Evolutionary conservation across 2,113 vertebrate genomes (phyloP).

Genomic region (Desmodus rotundus): DNA sequence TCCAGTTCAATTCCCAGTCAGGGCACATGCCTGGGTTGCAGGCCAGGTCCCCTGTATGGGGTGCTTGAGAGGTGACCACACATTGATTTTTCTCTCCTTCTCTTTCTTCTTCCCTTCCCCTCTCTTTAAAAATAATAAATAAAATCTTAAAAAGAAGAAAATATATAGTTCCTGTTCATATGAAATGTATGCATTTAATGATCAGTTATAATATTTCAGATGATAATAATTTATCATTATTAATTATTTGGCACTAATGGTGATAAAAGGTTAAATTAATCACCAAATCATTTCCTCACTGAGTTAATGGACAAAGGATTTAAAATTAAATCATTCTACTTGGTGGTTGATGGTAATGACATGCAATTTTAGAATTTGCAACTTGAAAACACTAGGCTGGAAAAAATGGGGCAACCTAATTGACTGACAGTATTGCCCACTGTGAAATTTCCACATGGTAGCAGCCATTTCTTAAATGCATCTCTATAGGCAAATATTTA

Average conservation of each 20-base stretch:
- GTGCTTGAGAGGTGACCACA: no score
- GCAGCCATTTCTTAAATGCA: constrained; percentile 15
- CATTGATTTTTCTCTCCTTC: no score
- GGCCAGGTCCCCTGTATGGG: no score
- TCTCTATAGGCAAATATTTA: background rate
- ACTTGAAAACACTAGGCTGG: constrained; percentile 52
- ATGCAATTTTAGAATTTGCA: constrained; percentile 74
- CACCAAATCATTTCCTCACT: constrained; percentile 68
- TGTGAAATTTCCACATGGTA: background rate
- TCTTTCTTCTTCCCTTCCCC: no score
- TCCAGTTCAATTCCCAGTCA: no score
- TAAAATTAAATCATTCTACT: constrained; percentile 75
- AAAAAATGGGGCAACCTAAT: constrained; percentile 45
- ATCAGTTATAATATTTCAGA: constrained; percentile 74
- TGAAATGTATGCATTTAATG: constrained; percentile 62
- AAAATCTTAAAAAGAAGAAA: constrained; percentile 36
- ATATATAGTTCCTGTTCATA: constrained; percentile 56
- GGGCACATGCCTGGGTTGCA: no score
- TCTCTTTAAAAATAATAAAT: no score
- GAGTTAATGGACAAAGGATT: constrained; percentile 61
- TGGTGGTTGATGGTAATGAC: constrained; percentile 73
- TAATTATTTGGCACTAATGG: constrained; percentile 80
- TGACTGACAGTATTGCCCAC: constrained; percentile 40
- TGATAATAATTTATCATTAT: constrained; percentile 75
- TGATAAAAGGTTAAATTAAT: constrained; percentile 80